phyloP scores from a whole-genome alignment of 2,113 vertebrate species.

The Collichthys lucidus region DNA sequence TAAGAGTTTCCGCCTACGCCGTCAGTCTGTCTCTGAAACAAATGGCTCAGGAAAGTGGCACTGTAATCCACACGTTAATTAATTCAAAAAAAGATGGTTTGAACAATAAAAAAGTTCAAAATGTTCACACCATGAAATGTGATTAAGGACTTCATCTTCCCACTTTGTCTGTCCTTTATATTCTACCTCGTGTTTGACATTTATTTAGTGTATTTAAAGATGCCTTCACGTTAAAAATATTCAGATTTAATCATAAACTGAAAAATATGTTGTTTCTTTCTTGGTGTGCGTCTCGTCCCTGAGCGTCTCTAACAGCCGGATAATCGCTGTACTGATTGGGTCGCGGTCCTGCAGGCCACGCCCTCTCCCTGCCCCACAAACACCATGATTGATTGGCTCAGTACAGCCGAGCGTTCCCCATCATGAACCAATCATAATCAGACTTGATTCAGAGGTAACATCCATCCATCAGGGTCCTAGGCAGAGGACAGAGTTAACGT shows the following conservation, averaged over 20 bases:
- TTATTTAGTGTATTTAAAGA: background rate
- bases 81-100: background rate
- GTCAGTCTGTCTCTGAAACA: background rate
- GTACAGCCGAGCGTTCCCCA: background rate
- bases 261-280: background rate
- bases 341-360: background rate
- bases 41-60: background rate
- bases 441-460: background rate
- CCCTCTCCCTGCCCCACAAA: background rate
- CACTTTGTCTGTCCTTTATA: background rate
- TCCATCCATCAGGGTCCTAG: too few species aligned
- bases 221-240: background rate
- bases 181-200: background rate
- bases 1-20: background rate
- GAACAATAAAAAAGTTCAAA: background rate
- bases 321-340: background rate
- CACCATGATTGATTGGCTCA: background rate
- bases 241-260: background rate
- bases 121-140: background rate
- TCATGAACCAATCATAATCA: background rate
- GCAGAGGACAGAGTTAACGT: too few species aligned
- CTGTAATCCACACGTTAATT: background rate
- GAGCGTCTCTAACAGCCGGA: background rate
- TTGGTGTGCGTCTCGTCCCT: background rate
- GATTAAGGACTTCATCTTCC: background rate